These are phyloP conservation scores for Sminthurinus aureus DNA, from an alignment of 2,888 invertebrate genomes.

Conservation along the genomic window DNA sequence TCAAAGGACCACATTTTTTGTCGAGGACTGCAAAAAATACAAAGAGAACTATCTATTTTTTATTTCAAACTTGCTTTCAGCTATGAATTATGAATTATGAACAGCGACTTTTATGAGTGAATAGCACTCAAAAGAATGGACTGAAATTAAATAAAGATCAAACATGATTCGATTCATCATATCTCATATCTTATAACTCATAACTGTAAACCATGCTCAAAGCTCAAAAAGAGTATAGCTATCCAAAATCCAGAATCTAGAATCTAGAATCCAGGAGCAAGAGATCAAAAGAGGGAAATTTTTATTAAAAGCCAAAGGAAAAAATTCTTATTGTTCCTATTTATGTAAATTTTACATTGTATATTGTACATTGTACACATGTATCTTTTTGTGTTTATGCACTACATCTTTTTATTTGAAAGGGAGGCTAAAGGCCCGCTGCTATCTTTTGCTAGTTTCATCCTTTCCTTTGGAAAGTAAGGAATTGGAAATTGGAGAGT, in stretches of 20 bases:
- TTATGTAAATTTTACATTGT: no score
- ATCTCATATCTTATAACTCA: not conserved
- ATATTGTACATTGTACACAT: no score
- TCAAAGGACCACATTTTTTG: no score
- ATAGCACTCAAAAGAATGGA: not conserved
- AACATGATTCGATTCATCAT: not conserved
- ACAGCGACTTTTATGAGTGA: no score
- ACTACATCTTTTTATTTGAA: no score
- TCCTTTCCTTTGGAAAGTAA: not conserved
- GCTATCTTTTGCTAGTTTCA: not conserved
- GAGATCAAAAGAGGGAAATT: not conserved
- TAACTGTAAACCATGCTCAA: not conserved
- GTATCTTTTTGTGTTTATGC: no score
- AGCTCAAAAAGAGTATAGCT: not conserved
- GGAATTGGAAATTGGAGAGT: constrained; percentile 2
- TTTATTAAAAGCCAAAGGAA: not conserved
- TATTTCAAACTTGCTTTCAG: no score
- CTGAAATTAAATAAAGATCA: not conserved
- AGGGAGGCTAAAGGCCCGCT: no score
- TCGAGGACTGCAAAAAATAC: no score
- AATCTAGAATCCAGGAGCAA: not conserved
- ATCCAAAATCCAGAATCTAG: not conserved
- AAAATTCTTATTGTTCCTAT: not conserved
- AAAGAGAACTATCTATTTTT: no score
- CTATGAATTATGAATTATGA: no score